Base-by-base conservation (phyloP, 2,797 vertebrate species). In the Nannoperca australis region DNA sequence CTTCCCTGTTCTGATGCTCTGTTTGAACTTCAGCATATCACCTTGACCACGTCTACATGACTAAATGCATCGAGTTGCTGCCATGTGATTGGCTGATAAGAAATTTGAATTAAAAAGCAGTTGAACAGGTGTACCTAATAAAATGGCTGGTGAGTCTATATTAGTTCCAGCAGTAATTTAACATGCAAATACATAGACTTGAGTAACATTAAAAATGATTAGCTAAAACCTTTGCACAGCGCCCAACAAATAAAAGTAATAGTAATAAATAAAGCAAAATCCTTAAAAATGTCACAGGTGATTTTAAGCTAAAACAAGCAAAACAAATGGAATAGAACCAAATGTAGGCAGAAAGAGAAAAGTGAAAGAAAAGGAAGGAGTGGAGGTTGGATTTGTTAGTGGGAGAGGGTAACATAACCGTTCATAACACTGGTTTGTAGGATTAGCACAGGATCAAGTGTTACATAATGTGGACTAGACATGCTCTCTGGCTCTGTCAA, bases 391-490 rank as follows among this genome's bases (percentile, higher is more conserved):
- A 18, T 62, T 60, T 58, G 47, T 42, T 61, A 0, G 24, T 2
- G 63, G 74, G 79, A 74, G 60, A 76, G 63, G 73, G 62, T 14
- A 54, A 49, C 55, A 22, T 27, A 66, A 45, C 6, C 2, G 15
- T 68, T 81, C 67, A 78, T 60, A 18, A 81, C 69, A 50, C 68
- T 22, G 54, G 47, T 63, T 68, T 69, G 75, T 69, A 76, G 77
- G 81, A 74, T 82, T 69, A 61, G 64, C 70, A 66, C 70, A 74
- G 69, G 73, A 56, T 72, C 15, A 86, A 61, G 53, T 66, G 56
- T 91, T 89, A 83, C 68, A 66, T 87, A 80, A 89, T 54, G 27
- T 47, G 22, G n/a, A 82, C 27, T 24, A 73, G 42, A 62, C 54
- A n/a, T 51, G 51, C 20, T 76, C 66, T 0, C 30, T 27, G 56